Evolutionary conservation across 1,140 invertebrate genomes (phyloP), one percentile per base, ranked within the genome.

Genomic region (Drosophila quadrilineata): DNA sequence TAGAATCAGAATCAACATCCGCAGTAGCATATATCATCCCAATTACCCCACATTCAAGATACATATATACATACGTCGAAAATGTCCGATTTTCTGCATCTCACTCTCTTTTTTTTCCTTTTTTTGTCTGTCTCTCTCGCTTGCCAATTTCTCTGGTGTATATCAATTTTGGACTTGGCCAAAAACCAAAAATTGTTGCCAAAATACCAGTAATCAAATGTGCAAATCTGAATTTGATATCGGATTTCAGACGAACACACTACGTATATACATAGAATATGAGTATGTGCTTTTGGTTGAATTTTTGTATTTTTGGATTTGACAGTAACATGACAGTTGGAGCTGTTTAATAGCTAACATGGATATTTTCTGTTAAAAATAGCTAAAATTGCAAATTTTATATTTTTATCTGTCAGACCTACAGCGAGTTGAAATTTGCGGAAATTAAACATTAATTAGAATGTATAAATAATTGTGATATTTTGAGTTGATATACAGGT

Each of bases 271-370:
- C n/a, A n/a, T n/a, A n/a, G n/a, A n/a, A n/a, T 33, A 8, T 31
- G 2, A 41, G 8, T 29, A 35, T 49, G 10, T 2, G 12, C 10
- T 29, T 33, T 57, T 21, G 10, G 24, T 3, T 31, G 19, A 31
- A 36, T 16, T 50, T 21, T 49, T 59, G 45, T 22, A 49, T 16
- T 50, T 21, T 49, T 59, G 45, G 22, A 49, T 50, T 59, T 65
- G 54, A 65, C 54, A 65, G 45, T 50, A 22, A 65, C 62, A 65
- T 50, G 62, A 29, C 62, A 50, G 49, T 58, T 50, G 45, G 10
- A 58, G 12, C 21, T 26, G 17, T 8, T 40, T 6, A 6, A 16
- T 12, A 10, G 6, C 12, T 12, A 8, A 31, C 12, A 16, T 22
- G 16, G 9, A 35, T 35, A 26, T 49, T 65, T 65, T 58, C 21